A percentile compares a stretch with the other conserved stretches of the same genome.
phyloP scores from a whole-genome alignment of 92 coral and sea anemone genomes.

The Porites rus region DNA sequence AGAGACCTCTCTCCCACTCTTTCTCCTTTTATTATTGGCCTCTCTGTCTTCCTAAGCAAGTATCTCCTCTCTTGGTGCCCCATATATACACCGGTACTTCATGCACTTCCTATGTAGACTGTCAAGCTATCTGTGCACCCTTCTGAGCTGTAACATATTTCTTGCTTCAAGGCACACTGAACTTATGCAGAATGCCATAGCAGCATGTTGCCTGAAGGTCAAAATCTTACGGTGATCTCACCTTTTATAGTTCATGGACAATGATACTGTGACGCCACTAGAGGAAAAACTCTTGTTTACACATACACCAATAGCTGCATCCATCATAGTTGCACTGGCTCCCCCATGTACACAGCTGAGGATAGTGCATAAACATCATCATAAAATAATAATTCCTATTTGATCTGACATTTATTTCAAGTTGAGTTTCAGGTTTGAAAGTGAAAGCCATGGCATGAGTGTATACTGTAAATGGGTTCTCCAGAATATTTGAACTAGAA shows the following conservation, averaged over 20 bases:
- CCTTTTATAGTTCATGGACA: slow-evolving; percentile 79
- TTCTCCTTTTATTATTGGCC: no score
- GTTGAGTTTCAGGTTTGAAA: no score
- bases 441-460: no score
- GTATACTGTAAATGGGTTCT: no score
- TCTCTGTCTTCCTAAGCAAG: no score
- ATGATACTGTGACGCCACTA: slow-evolving; percentile 75
- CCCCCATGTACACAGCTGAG: slow-evolving; percentile 94
- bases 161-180: background rate
- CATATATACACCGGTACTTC: no score
- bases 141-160: background rate
- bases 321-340: slow-evolving; percentile 89
- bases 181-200: background rate
- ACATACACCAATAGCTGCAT: slow-evolving; percentile 65
- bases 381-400: background rate
- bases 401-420: no score
- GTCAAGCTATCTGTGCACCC: background rate
- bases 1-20: no score
- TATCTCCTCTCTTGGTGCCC: no score
- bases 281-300: slow-evolving; percentile 29
- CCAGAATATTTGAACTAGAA: no score
- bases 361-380: background rate
- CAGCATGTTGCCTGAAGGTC: background rate
- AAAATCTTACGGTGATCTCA: slow-evolving; percentile 18
- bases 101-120: no score